Percentiles rank a stretch among this genome's conserved stretches.
phyloP scores from a whole-genome alignment of 2,888 invertebrate genomes.

The Caenorhabditis sp. region DNA sequence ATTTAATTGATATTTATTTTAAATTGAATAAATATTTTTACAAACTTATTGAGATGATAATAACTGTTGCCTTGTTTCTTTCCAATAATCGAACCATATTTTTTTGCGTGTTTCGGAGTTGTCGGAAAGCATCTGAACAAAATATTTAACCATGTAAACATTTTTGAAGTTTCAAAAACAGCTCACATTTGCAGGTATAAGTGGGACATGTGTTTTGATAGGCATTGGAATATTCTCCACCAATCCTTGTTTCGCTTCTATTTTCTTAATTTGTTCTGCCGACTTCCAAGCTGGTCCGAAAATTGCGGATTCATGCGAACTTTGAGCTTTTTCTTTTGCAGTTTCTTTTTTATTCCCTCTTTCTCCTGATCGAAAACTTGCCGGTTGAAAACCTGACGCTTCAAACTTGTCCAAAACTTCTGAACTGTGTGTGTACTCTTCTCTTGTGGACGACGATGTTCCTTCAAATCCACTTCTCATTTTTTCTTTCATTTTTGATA shows the following conservation, averaged over 20 bases:
- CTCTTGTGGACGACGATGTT: neutral
- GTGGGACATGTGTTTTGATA: slow-evolving; percentile 1
- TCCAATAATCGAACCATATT: slow-evolving; percentile 28
- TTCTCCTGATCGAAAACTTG: slow-evolving; percentile 10
- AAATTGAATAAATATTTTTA: neutral
- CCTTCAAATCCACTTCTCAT: slow-evolving; percentile 23
- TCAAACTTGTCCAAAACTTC: slow-evolving; percentile 29
- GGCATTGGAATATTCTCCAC: slow-evolving; percentile 2
- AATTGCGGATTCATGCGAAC: slow-evolving; percentile 30
- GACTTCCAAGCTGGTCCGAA: slow-evolving; percentile 41
- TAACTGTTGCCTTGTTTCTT: slow-evolving; percentile 6
- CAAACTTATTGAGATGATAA: neutral
- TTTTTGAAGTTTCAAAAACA: no score
- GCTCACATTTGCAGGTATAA: slow-evolving; percentile 6
- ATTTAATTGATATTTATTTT: neutral
- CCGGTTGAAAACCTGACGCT: slow-evolving; percentile 25
- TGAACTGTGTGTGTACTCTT: slow-evolving; percentile 5
- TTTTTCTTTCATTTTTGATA: slow-evolving; percentile 35
- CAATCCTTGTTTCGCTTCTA: slow-evolving; percentile 9
- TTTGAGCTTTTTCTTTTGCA: slow-evolving; percentile 19
- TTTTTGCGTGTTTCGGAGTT: slow-evolving; percentile 13
- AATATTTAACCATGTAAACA: no score
- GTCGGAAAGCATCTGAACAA: slow-evolving; percentile 19
- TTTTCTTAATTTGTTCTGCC: slow-evolving; percentile 19
- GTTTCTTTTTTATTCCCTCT: neutral